A percentile compares a stretch with the other conserved stretches of the same genome.
phyloP scores from a whole-genome alignment of 2,797 vertebrate genomes.

The Lacerta bilineata region DNA sequence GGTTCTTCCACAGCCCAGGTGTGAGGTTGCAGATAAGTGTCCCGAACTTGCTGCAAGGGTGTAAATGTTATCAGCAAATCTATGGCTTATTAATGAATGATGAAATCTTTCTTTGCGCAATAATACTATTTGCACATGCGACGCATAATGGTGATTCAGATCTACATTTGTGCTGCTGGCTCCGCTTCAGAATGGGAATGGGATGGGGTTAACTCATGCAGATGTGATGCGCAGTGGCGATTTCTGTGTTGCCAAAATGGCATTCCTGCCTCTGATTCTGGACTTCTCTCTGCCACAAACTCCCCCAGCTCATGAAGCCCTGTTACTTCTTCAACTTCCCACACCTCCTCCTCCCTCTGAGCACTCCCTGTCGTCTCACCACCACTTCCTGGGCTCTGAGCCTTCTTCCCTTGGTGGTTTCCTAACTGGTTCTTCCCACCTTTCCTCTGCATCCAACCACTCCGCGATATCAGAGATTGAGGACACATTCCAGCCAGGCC shows the following conservation, averaged over 20 bases:
- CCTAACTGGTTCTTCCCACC: too few relatives aligned
- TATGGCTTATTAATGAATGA: background rate
- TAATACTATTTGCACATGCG: background rate
- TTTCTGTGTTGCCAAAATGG: background rate
- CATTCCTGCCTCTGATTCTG: too few relatives aligned
- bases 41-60: background rate
- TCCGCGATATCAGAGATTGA: too few relatives aligned
- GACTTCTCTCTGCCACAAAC: too few relatives aligned
- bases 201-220: background rate
- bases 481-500: too few relatives aligned
- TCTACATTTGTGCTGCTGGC: background rate
- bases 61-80: background rate
- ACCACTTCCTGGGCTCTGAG: too few relatives aligned
- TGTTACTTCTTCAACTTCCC: too few relatives aligned
- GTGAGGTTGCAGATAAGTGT: background rate
- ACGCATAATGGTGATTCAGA: background rate
- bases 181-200: background rate
- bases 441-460: too few relatives aligned
- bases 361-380: too few relatives aligned
- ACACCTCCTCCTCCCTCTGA: too few relatives aligned
- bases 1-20: background rate
- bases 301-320: too few relatives aligned
- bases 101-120: background rate
- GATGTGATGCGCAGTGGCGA: background rate
- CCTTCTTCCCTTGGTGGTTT: too few relatives aligned